phyloP scores from a whole-genome alignment of 2,797 vertebrate genomes.

The Clarias pachynema region DNA sequence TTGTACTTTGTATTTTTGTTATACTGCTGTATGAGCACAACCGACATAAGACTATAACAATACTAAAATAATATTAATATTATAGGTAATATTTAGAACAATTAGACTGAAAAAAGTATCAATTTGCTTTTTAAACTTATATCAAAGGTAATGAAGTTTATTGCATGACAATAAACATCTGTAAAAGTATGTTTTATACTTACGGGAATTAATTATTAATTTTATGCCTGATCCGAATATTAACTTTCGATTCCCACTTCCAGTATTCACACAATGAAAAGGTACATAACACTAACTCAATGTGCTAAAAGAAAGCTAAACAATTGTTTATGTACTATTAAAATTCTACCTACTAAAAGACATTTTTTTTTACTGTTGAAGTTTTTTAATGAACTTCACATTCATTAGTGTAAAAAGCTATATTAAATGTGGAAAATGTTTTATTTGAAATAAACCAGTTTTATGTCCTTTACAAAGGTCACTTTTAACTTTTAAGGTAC shows the following conservation, averaged over 20 bases:
- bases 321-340: not conserved
- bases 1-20: not conserved
- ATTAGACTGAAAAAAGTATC: not conserved
- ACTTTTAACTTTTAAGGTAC: too few relatives aligned
- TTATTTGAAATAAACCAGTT: constrained; percentile 21
- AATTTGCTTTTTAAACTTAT: not conserved
- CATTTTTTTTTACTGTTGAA: not conserved
- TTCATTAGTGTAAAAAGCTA: not conserved
- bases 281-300: not conserved
- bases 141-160: not conserved
- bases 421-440: not conserved
- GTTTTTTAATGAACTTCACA: not conserved
- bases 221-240: constrained; percentile 57
- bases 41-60: not conserved
- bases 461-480: constrained; percentile 41
- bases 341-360: not conserved
- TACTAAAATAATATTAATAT: not conserved
- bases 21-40: not conserved
- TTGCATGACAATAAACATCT: not conserved
- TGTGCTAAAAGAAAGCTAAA: not conserved
- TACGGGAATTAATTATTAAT: constrained; percentile 37
- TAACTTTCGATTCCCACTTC: constrained; percentile 2
- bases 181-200: not conserved
- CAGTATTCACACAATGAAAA: not conserved
- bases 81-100: not conserved